A percentile compares a stretch with the other conserved stretches of the same genome.
Evolutionary conservation across 2,888 invertebrate genomes (phyloP).

Genomic region (Aspidapion aeneum): DNA sequence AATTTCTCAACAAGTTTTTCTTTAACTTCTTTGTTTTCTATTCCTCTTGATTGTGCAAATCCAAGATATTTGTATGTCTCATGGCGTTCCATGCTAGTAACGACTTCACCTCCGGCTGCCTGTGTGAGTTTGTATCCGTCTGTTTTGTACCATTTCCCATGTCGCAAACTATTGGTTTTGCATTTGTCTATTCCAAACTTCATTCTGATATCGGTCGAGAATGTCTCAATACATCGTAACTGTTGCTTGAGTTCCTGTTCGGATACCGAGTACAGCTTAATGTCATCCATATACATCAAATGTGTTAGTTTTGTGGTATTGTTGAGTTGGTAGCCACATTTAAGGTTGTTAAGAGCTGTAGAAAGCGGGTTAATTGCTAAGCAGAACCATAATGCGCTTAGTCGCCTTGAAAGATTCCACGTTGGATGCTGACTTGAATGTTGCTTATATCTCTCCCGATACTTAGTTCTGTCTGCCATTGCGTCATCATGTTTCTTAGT

Average conservation of each 20-base stretch:
- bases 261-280: background rate
- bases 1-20: too few relatives aligned
- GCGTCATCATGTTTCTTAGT: background rate
- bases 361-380: background rate
- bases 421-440: background rate
- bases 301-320: background rate
- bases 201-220: background rate
- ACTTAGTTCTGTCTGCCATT: conserved; percentile 5
- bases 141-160: background rate
- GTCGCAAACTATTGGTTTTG: background rate
- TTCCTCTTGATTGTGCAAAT: too few relatives aligned
- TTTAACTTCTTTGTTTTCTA: too few relatives aligned
- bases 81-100: too few relatives aligned
- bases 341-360: background rate
- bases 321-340: background rate
- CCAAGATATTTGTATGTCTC: too few relatives aligned
- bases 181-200: background rate
- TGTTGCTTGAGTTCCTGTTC: background rate
- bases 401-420: background rate
- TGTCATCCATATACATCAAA: conserved; percentile 3
- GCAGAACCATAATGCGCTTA: background rate
- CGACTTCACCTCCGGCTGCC: too few relatives aligned
- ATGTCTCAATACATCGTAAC: background rate
- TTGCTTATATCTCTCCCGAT: too few relatives aligned
- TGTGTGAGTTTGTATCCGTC: too few relatives aligned